Percentiles rank a stretch among this genome's conserved stretches.
Evolutionary conservation across 2,113 vertebrate genomes (phyloP).

Genomic region (Ceuthmochares aereus): DNA sequence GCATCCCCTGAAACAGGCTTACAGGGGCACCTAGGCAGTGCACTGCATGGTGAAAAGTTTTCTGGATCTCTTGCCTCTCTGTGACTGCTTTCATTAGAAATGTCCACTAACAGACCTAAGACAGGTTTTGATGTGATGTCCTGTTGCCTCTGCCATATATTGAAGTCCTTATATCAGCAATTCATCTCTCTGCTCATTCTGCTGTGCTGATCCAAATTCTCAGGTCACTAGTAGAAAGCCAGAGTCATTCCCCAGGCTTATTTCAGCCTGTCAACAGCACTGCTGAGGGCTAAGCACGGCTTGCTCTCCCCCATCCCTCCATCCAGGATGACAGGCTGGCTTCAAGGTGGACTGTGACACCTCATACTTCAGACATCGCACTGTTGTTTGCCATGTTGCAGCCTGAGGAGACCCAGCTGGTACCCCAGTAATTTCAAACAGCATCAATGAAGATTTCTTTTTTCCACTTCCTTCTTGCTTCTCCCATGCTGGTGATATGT

Average conservation of each 20-base stretch:
- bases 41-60: neutral
- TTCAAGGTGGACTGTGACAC: neutral
- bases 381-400: neutral
- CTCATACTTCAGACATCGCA: neutral
- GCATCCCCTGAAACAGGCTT: neutral
- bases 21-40: neutral
- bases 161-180: neutral
- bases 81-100: neutral
- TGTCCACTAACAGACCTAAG: neutral
- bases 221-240: neutral
- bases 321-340: neutral
- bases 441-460: neutral
- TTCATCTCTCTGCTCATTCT: neutral
- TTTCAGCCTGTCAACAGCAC: neutral
- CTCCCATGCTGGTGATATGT: neutral
- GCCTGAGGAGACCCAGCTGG: neutral
- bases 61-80: neutral
- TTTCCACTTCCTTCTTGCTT: neutral
- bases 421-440: constrained; percentile 28
- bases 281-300: neutral
- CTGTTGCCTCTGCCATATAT: neutral
- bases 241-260: neutral
- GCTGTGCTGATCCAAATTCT: neutral
- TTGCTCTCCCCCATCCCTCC: neutral
- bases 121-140: neutral